A percentile compares a stretch with the other conserved stretches of the same genome.
These are phyloP conservation scores for Athetis lepigone DNA, from an alignment of 2,888 invertebrate species.

Conservation along the genomic window DNA sequence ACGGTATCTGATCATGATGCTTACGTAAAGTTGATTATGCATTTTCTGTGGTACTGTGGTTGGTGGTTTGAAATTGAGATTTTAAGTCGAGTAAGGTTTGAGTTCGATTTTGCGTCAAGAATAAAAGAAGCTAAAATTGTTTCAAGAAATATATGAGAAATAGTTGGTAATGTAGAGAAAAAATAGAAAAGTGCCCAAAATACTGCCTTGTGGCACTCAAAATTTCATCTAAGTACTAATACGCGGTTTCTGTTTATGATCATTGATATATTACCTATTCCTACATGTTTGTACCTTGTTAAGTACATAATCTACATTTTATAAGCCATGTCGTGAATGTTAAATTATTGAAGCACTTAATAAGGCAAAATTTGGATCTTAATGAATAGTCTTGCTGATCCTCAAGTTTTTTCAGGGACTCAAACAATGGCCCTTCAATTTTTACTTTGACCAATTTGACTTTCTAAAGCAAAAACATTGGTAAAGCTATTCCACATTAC, in stretches of 20 bases:
- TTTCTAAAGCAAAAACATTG: background rate
- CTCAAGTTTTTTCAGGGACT: too few relatives aligned
- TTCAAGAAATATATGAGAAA: background rate
- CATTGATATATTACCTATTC: background rate
- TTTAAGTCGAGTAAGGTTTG: background rate
- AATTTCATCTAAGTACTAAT: too few relatives aligned
- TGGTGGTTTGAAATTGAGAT: background rate
- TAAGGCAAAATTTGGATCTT: too few relatives aligned
- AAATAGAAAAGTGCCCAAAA: slow-evolving; percentile 3
- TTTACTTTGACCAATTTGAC: background rate
- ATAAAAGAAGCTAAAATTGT: background rate
- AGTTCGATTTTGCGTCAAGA: slow-evolving; percentile 14
- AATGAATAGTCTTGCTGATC: background rate
- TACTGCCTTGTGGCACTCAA: slow-evolving; percentile 3
- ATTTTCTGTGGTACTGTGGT: slow-evolving; percentile 69
- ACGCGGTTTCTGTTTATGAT: background rate
- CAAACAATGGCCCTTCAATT: too few relatives aligned
- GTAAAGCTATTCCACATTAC: slow-evolving; percentile 19
- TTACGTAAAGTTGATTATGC: slow-evolving; percentile 82
- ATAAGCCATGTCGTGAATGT: too few relatives aligned
- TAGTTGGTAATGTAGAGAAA: background rate
- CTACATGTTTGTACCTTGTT: too few relatives aligned
- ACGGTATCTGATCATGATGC: slow-evolving; percentile 82
- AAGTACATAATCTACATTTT: too few relatives aligned
- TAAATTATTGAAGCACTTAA: too few relatives aligned